Base-by-base conservation (phyloP, 2,888 invertebrate species). In the Ophioninae sp. region DNA sequence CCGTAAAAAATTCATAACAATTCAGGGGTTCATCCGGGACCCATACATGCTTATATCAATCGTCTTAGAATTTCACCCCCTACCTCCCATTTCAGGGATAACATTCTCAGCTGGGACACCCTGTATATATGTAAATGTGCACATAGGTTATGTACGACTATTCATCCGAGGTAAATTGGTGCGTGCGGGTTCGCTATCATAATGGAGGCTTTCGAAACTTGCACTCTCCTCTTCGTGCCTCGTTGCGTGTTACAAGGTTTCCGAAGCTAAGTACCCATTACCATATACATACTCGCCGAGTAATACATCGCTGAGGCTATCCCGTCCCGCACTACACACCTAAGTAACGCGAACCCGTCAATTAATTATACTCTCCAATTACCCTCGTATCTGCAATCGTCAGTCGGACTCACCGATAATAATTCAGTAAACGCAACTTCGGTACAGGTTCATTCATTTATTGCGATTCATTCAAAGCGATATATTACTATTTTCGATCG, bases 191-290 rank as follows among this genome's bases (percentile, higher is more conserved):
- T n/a, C 20, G 20, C 68, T 41, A 44, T 64, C 73, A 44, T 73
- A 77, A 81, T 81, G 59, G 73, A 73, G 56, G 63, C 44, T 73
- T 61, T 59, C 72, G 76, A 58, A 72, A 58, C 41, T 67, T 44
- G 61, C 22, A 59, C 76, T 68, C 39, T 13, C 13, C 23, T 22
- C 71, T 61, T 13, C 51, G n/a, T 63, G 63, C 44, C 63, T 65
- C 74, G 74, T 74, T 78, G 74, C 74, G 74, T 75, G 79, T 65
- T 74, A 56, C 82, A 59, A 39, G 59, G 59, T 56, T 51, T 75
- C 68, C 74, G 65, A 71, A 37, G 77, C 73, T 71, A 71, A 82
- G 74, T 79, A 79, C 51, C 82, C 77, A 82, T 82, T 82, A 82
- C 63, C 61, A 73, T 82, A 67, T 41, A 39, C 58, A 75, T 58